These are phyloP conservation scores for Todus mexicanus DNA, from an alignment of 2,797 vertebrate species.

Conservation along the genomic window DNA sequence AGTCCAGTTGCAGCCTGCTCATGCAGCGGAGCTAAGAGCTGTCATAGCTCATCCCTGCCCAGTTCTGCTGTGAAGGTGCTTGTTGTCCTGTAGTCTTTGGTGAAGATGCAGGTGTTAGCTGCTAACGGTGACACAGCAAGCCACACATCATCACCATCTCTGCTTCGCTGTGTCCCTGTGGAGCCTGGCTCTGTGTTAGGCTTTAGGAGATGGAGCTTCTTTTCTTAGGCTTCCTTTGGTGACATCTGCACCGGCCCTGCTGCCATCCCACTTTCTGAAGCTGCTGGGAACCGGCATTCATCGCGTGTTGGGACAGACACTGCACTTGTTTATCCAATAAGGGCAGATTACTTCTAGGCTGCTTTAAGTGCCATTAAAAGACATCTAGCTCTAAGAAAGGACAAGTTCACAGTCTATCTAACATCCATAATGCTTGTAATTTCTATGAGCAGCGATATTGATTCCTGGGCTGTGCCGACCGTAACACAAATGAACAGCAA, in stretches of 20 bases:
- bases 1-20: neutral
- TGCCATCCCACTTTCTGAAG: neutral
- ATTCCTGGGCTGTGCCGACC: slow-evolving; percentile 40
- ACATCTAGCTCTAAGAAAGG: slow-evolving; percentile 1
- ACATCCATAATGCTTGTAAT: slow-evolving; percentile 5
- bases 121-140: neutral
- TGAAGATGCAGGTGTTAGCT: neutral
- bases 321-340: neutral
- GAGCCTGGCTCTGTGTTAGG: neutral
- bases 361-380: neutral
- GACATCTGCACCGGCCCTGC: neutral
- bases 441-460: slow-evolving; percentile 8
- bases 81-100: neutral
- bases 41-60: neutral
- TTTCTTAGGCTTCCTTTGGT: neutral
- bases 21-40: neutral
- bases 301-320: neutral
- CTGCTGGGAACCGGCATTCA: neutral
- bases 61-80: neutral
- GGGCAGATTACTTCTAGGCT: slow-evolving; percentile 7
- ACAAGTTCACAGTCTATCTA: neutral
- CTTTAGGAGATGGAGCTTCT: neutral
- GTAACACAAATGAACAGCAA: neutral
- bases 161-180: neutral
- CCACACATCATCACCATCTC: fast-evolving